These are phyloP conservation scores for Ceratitis capitata DNA, from an alignment of 1,140 invertebrate species.

Conservation along the genomic window DNA sequence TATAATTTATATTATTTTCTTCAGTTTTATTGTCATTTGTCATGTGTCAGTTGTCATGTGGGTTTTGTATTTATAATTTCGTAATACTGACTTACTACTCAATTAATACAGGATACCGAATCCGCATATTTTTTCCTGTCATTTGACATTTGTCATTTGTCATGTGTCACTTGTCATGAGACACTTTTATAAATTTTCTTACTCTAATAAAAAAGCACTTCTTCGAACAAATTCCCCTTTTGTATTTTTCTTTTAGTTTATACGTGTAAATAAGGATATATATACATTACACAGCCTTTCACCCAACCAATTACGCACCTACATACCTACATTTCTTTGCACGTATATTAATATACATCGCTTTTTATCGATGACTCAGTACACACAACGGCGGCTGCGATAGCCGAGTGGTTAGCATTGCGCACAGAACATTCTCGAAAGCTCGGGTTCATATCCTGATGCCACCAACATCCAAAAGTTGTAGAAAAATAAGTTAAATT, in stretches of 20 bases:
- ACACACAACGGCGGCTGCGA: not conserved
- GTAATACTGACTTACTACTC: no score
- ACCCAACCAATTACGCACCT: not conserved
- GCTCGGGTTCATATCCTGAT: no score
- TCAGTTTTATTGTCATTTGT: not conserved
- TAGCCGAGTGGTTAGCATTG: no score
- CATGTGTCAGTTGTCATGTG: not conserved
- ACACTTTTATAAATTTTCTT: no score
- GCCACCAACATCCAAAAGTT: no score
- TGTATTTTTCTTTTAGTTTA: no score
- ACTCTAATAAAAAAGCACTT: not conserved
- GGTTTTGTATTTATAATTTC: not conserved
- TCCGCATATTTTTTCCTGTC: not conserved
- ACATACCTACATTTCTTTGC: not conserved
- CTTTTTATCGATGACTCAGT: not conserved
- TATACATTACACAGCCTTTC: not conserved
- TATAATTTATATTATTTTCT: no score
- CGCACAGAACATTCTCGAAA: no score
- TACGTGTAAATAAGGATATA: no score
- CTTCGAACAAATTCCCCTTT: not conserved
- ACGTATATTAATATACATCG: not conserved
- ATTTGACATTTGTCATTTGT: not conserved
- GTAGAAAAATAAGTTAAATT: no score
- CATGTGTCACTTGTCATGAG: not conserved
- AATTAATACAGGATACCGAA: no score